These are phyloP conservation scores for Laothoe populi DNA, from an alignment of 2,888 invertebrate species.

Conservation along the genomic window DNA sequence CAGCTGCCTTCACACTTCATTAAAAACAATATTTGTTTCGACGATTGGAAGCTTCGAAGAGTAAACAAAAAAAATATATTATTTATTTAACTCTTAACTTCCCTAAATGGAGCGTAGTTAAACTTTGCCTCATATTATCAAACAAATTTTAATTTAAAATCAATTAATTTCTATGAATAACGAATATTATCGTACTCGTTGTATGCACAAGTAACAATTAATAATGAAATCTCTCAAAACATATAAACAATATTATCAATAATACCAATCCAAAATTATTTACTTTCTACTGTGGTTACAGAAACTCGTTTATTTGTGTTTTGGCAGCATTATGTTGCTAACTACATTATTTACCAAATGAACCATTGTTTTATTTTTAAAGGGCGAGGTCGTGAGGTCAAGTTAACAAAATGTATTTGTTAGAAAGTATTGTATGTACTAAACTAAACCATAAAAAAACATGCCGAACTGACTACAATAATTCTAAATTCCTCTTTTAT, in stretches of 20 bases:
- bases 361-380: slow-evolving; percentile 17
- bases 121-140: too few species aligned
- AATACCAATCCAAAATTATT: slow-evolving; percentile 9
- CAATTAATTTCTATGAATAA: too few species aligned
- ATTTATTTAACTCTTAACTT: neutral
- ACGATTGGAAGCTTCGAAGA: neutral
- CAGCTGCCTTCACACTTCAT: slow-evolving; percentile 35
- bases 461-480: neutral
- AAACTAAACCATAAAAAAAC: neutral
- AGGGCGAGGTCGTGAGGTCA: neutral
- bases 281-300: slow-evolving; percentile 16
- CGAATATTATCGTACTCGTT: too few species aligned
- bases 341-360: slow-evolving; percentile 14
- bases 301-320: slow-evolving; percentile 15
- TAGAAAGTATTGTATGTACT: neutral
- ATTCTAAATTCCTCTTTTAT: neutral
- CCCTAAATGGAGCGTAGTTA: neutral
- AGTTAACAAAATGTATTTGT: slow-evolving; percentile 3
- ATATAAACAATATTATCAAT: slow-evolving; percentile 8
- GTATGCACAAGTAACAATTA: too few species aligned
- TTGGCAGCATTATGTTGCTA: neutral
- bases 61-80: neutral
- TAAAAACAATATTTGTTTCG: slow-evolving; percentile 7
- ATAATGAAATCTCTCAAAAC: slow-evolving; percentile 4
- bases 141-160: too few species aligned